phyloP scores from a whole-genome alignment of 2,113 vertebrate genomes.

The Bostrychus sinensis region DNA sequence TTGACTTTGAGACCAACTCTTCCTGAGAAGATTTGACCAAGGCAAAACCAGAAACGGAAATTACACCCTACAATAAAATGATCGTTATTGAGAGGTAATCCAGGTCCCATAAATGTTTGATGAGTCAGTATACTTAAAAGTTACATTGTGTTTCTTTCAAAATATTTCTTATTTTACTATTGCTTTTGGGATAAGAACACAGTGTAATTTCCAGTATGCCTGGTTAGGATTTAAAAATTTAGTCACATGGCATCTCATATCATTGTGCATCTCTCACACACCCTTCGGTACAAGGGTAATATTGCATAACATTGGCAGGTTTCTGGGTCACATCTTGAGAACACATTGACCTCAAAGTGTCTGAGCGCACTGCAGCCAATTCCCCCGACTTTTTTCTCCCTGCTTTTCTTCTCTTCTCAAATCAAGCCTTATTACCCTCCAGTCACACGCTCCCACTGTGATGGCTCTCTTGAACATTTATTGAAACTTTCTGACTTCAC shows the following conservation, averaged over 20 bases:
- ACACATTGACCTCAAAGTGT: constrained; percentile 53
- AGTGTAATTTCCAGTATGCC: background rate
- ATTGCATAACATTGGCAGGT: constrained; percentile 50
- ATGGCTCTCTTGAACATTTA: background rate
- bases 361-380: constrained; percentile 4
- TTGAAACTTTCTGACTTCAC: background rate
- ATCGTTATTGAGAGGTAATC: too few species aligned
- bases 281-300: constrained; percentile 25
- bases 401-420: constrained; percentile 5
- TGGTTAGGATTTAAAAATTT: constrained; percentile 21
- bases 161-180: background rate
- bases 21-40: too few species aligned
- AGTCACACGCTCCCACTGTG: constrained; percentile 11
- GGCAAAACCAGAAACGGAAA: too few species aligned
- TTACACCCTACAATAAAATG: too few species aligned
- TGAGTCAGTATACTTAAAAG: too few species aligned
- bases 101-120: background rate
- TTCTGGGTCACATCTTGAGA: constrained; percentile 70
- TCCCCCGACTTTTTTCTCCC: background rate
- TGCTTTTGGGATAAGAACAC: background rate
- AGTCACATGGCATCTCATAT: constrained; percentile 13
- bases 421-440: constrained; percentile 5
- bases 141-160: background rate
- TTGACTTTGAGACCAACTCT: too few species aligned
- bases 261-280: constrained; percentile 13